Evolutionary conservation across 2,113 vertebrate species (phyloP).

Genomic region (Cheirogaleus medius): DNA sequence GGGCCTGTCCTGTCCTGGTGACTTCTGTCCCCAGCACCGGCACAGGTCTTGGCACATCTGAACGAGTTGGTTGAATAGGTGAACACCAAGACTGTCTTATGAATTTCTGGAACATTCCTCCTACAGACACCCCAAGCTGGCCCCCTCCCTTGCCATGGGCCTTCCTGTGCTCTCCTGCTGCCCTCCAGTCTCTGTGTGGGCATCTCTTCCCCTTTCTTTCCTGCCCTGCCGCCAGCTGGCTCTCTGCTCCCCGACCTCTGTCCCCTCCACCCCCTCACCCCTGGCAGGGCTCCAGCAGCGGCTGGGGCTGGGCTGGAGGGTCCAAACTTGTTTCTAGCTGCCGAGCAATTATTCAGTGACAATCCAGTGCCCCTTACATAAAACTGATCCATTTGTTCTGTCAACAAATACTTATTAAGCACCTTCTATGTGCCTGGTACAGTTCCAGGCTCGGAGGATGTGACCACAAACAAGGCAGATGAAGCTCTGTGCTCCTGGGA

Average conservation of each 20-base stretch:
- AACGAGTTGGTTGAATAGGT: background rate
- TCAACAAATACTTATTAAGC: background rate
- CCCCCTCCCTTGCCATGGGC: background rate
- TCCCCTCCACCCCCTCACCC: background rate
- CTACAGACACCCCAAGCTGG: background rate
- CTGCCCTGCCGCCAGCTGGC: background rate
- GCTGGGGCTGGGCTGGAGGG: background rate
- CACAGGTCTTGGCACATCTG: background rate
- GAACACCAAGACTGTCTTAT: background rate
- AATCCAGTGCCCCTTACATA: background rate
- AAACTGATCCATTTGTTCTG: background rate
- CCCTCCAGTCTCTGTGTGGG: background rate
- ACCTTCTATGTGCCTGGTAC: background rate
- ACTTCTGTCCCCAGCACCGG: rapidly evolving
- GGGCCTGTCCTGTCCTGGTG: background rate
- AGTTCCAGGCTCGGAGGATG: no score
- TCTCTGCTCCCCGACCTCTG: background rate
- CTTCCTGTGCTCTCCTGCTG: no score
- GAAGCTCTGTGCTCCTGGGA: background rate
- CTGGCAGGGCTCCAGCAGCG: background rate
- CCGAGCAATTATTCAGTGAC: background rate
- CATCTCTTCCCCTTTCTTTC: background rate
- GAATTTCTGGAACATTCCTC: background rate
- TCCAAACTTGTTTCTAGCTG: background rate
- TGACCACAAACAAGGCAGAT: background rate